A percentile compares a stretch with the other conserved stretches of the same genome.
Evolutionary conservation across 2,888 invertebrate species (phyloP).

Genomic region (Drosophila percnosoma): DNA sequence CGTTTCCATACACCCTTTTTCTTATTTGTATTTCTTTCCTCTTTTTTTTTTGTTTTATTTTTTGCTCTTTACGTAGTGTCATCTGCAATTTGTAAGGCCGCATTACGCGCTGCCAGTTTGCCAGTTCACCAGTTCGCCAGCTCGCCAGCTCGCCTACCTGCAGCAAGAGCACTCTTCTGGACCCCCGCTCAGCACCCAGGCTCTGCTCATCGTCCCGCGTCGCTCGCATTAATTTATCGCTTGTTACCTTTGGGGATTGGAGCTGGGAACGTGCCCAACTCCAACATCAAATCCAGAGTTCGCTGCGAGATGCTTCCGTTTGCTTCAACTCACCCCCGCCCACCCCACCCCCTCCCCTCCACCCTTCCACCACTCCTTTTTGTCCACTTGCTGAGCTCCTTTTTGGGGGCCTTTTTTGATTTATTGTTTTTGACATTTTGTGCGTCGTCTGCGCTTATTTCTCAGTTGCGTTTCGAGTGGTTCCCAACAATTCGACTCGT

Average conservation of each 20-base stretch:
- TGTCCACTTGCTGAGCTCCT: constrained; percentile 28
- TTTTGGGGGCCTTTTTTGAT: constrained; percentile 73
- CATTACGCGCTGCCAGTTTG: constrained; percentile 32
- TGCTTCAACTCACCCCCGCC: constrained; percentile 25
- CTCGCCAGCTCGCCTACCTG: constrained; percentile 3
- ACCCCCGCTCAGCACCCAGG: not conserved
- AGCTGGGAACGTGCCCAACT: constrained; percentile 52
- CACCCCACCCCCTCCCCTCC: constrained; percentile 1
- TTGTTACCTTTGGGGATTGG: constrained; percentile 46
- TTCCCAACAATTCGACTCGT: constrained; percentile 57
- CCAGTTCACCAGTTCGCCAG: constrained; percentile 1
- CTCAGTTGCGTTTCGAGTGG: constrained; percentile 68
- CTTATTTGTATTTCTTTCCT: not conserved
- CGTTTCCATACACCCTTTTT: not conserved
- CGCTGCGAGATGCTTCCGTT: constrained; percentile 57
- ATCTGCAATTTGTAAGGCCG: constrained; percentile 69
- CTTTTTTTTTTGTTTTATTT: not conserved
- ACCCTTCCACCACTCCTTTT: not conserved
- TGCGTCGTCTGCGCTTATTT: constrained; percentile 61
- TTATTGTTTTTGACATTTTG: constrained; percentile 80
- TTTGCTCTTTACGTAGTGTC: constrained; percentile 44
- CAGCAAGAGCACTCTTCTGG: not conserved
- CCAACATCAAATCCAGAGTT: constrained; percentile 3
- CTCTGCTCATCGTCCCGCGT: not conserved
- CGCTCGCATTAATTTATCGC: constrained; percentile 49